Evolutionary conservation across 2,113 vertebrate species (phyloP), one percentile per base, ranked within the genome.

Genomic region (Pseudorhombus dupliciocellatus): DNA sequence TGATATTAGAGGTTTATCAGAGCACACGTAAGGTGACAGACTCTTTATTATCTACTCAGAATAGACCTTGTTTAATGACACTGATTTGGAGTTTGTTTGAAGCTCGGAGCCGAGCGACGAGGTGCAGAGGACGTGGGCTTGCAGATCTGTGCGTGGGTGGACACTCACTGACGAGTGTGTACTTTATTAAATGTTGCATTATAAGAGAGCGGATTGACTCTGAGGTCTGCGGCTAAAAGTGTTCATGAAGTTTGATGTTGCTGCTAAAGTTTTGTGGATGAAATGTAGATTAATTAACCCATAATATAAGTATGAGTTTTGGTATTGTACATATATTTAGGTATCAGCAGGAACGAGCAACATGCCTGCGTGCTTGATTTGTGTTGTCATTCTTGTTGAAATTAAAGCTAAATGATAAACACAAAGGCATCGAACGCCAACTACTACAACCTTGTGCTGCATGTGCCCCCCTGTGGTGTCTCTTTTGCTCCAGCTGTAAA

Each of bases 21-120:
- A 75, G 75, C 79, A 64, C 77, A 73, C 77, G 37, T 52, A 46
- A 75, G 70, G 83, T 66, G 86, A 75, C 73, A 80, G 68, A 59
- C 71, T 75, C 81, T 87, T 84, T 77, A 82, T 84, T 81, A 84
- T 83, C 79, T 64, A 67, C 77, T 78, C 66, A 68, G 76, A 81
- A 82, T 74, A 79, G 76, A 84, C 42, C 57, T 76, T 28, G 71
- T 86, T 84, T 86, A 81, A 78, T 84, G 79, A 75, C 73, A 81
- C 57, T 81, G 74, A 87, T 87, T 70, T 56, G 73, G 60, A 80
- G 73, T 67, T 63, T 54, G 79, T 74, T 52, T 30, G 77, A 64
- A 50, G 75, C 70, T 68, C 73, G 9, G 60, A 75, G 73, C 78
- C 62, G 40, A 53, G 68, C 64, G 74, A 75, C 80, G 46, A 66